Evolutionary conservation across 2,797 vertebrate genomes (phyloP).

Genomic region (Peromyscus melanophrys): DNA sequence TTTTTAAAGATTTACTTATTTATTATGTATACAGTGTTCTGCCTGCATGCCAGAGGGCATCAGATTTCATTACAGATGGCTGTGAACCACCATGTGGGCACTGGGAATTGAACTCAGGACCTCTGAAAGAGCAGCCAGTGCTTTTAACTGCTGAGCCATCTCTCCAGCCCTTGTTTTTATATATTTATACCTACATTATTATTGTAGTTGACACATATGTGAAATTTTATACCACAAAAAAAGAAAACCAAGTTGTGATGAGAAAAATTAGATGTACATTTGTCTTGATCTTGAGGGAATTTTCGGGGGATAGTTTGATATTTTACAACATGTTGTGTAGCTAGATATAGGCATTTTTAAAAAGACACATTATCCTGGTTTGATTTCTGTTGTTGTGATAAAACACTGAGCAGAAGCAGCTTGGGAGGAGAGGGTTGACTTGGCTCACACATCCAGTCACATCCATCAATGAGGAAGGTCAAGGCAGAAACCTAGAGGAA

Average conservation of each 20-base stretch:
- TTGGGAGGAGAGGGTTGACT: not conserved
- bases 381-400: not conserved
- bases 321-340: constrained; percentile 18
- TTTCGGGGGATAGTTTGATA: not conserved
- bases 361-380: not conserved
- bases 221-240: constrained; percentile 2
- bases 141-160: no score
- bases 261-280: not conserved
- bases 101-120: no score
- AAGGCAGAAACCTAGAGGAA: not conserved
- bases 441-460: no score
- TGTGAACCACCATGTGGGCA: no score
- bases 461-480: no score
- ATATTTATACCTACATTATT: not conserved
- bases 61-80: no score
- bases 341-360: not conserved
- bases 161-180: not conserved
- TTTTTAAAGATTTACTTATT: not conserved
- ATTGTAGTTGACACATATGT: not conserved
- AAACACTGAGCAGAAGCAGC: not conserved
- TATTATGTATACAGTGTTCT: no score
- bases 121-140: no score
- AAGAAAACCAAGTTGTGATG: not conserved
- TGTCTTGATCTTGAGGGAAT: not conserved
- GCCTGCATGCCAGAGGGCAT: no score